Evolutionary conservation across 1,140 invertebrate genomes (phyloP).

Genomic region (Drosophila bocqueti): DNA sequence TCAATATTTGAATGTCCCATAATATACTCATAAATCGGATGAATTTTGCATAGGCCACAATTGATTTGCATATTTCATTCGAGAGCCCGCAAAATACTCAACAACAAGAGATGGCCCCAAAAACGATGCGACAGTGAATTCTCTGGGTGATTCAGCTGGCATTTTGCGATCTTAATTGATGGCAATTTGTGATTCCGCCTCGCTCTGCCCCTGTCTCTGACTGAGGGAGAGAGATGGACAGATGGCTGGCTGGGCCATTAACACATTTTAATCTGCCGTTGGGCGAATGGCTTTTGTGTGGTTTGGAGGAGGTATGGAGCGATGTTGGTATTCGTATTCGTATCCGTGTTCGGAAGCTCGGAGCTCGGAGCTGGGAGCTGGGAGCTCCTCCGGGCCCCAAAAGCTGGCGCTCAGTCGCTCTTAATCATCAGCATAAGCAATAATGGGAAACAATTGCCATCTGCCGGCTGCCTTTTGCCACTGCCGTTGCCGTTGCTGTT

Average conservation of each 20-base stretch:
- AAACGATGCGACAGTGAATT: conserved; percentile 28
- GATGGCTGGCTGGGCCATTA: conserved; percentile 56
- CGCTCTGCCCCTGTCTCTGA: conserved; percentile 2
- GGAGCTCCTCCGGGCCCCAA: conserved; percentile 24
- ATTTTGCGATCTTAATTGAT: conserved; percentile 78
- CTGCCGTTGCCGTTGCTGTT: conserved; percentile 11
- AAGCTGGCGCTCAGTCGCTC: conserved; percentile 59
- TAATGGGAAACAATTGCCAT: conserved; percentile 81
- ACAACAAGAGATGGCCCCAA: conserved; percentile 14
- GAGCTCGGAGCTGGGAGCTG: conserved; percentile 1
- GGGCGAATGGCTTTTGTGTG: conserved; percentile 76
- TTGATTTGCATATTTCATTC: conserved; percentile 54
- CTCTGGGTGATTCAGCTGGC: conserved; percentile 42
- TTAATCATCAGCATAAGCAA: conserved; percentile 82
- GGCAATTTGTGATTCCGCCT: conserved; percentile 63
- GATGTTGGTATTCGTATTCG: background rate
- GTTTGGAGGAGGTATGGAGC: conserved; percentile 25
- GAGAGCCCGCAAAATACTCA: conserved; percentile 29
- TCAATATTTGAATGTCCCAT: conserved; percentile 1
- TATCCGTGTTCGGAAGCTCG: conserved; percentile 11
- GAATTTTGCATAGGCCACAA: conserved; percentile 15
- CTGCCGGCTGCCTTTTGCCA: conserved; percentile 43
- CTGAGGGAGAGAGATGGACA: background rate
- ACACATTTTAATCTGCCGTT: conserved; percentile 81
- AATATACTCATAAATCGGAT: conserved; percentile 13